These are phyloP conservation scores for Teleopsis dalmanni DNA, from an alignment of 1,140 invertebrate species.

Conservation along the genomic window DNA sequence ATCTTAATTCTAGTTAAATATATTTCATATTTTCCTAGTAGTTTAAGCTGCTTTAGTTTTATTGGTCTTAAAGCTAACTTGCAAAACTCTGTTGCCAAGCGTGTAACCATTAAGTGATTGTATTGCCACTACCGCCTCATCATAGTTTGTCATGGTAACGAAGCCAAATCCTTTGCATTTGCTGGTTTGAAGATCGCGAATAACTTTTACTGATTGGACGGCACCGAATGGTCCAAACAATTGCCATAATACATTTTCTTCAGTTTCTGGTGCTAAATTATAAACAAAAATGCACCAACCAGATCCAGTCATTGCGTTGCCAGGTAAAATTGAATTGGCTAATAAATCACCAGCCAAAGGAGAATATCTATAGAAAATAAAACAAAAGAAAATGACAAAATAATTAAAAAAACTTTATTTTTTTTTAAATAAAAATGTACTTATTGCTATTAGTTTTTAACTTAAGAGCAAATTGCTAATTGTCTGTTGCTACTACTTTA, in stretches of 20 bases:
- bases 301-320: constrained; percentile 64
- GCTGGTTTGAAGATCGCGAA: constrained; percentile 79
- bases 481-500: no score
- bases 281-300: constrained; percentile 92
- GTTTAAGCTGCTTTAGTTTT: constrained; percentile 56
- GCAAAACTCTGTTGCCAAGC: constrained; percentile 77
- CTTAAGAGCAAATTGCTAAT: no score
- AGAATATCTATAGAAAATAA: constrained; percentile 47
- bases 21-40: no score
- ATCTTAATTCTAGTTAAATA: no score
- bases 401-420: constrained; percentile 3
- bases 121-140: constrained; percentile 83
- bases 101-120: constrained; percentile 85
- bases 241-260: constrained; percentile 86
- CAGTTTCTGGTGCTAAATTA: constrained; percentile 83
- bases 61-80: constrained; percentile 84
- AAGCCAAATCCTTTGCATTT: constrained; percentile 93
- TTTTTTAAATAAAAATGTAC: background rate
- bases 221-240: constrained; percentile 88
- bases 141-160: constrained; percentile 91
- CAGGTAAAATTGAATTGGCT: constrained; percentile 63
- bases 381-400: constrained; percentile 5
- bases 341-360: constrained; percentile 63
- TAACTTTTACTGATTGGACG: constrained; percentile 84
- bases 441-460: constrained; percentile 1